Base-by-base conservation (phyloP, 2,888 invertebrate species). In the Isoperla grammatica region DNA sequence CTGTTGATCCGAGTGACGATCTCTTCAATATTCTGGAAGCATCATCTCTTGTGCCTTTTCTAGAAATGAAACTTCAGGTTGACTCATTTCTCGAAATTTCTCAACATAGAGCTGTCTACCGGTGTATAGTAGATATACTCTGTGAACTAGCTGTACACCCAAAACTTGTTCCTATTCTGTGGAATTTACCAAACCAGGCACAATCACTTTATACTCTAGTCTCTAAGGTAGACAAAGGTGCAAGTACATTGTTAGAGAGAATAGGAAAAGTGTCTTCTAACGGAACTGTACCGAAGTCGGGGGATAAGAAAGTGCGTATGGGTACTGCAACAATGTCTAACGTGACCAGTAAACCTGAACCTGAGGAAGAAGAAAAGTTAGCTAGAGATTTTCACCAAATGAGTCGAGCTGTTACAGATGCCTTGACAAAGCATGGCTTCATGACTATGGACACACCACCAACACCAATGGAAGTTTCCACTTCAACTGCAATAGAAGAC, bases 21-120 rank as follows among this genome's bases (percentile, higher is more conserved):
- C 49, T 65, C 8, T 63, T 46, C 50, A 48, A 57, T 40, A 50
- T 62, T 12, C 15, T 65, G 15, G 61, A 65, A 40, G 61, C 57
- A 22, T 65, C 65, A 6, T 40, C 63, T 6, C 50, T 65, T 1
- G 56, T 65, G 45, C 65, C 65, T 42, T 65, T 65, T 17, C 37
- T 65, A 15, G 63, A 62, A 55, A 46, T 49, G 37, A 63, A 65
- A 42, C 48, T 65, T 22, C 59, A 60, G 37, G 69, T 70, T 11
- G 70, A 71, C 62, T 70, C 71, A 1, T 71, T 72, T 58, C 65
- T 72, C n/a, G 72, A 72, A 64, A 72, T 72, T 22, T 68, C 71
- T 61, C 66, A 70, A 57, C 72, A 72, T 61, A 69, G 69, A 43
- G 63, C 67, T 42, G 72, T 72, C 12, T 66, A 66, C 50, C 56